Percentiles rank a stretch among this genome's conserved stretches.
Evolutionary conservation across 2,113 vertebrate species (phyloP).

Genomic region (Rattus norvegicus): DNA sequence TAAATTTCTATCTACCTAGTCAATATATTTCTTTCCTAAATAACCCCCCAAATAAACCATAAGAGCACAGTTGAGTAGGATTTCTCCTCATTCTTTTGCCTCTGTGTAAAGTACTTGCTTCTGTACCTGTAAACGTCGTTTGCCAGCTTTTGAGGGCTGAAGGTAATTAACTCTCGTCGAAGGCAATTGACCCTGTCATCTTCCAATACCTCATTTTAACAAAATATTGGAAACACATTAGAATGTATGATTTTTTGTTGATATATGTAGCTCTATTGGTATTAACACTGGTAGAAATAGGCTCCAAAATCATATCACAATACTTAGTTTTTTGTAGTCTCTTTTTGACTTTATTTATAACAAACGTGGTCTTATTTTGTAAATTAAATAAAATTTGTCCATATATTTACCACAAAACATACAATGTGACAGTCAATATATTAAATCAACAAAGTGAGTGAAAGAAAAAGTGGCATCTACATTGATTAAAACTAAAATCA

Average conservation of each 20-base stretch:
- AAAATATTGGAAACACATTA: background rate
- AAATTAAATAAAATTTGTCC: background rate
- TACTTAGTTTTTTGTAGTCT: background rate
- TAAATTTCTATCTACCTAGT: fast-evolving
- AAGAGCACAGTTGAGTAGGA: background rate
- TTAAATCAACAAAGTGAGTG: background rate
- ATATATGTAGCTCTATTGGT: background rate
- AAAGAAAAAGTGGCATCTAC: background rate
- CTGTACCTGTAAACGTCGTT: too few relatives aligned
- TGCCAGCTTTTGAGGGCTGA: background rate
- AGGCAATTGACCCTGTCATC: background rate
- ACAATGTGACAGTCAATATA: background rate
- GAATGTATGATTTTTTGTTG: background rate
- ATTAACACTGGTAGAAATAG: background rate
- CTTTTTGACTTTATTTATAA: background rate
- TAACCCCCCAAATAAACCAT: background rate
- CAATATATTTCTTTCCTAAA: background rate
- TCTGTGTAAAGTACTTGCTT: too few relatives aligned
- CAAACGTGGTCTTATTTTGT: background rate
- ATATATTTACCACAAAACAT: background rate
- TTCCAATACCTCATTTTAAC: background rate
- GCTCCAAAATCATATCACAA: background rate
- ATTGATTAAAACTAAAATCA: background rate
- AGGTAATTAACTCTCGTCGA: background rate
- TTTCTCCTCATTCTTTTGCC: background rate